Evolutionary conservation across 2,797 vertebrate species (phyloP).

Genomic region (Poliocrania exsul): DNA sequence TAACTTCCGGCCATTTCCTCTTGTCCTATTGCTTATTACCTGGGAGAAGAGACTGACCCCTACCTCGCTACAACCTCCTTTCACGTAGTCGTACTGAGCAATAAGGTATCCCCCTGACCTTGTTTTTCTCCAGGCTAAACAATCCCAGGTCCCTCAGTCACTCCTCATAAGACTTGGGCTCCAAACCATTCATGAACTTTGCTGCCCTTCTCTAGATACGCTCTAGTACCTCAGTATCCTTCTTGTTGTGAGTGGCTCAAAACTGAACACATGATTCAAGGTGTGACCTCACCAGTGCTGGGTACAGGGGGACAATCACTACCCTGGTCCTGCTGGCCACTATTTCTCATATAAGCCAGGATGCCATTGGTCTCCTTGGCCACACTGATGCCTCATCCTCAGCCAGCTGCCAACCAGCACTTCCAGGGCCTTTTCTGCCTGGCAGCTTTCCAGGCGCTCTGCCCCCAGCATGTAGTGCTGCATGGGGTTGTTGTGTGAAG

Average conservation of each 20-base stretch:
- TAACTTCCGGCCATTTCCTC: neutral
- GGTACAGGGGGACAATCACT: neutral
- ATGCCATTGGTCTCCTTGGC: fast-evolving
- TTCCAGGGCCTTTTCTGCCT: neutral
- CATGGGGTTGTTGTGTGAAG: neutral
- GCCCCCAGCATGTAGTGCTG: fast-evolving
- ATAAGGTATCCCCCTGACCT: fast-evolving
- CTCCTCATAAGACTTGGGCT: neutral
- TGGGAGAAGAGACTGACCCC: neutral
- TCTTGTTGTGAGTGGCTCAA: neutral
- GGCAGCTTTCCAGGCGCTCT: neutral
- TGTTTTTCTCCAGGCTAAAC: neutral
- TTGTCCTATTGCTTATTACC: fast-evolving
- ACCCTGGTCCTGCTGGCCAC: neutral
- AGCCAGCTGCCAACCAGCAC: fast-evolving
- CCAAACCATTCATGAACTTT: neutral
- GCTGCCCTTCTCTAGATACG: neutral
- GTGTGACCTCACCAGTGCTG: neutral
- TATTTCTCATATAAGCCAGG: neutral
- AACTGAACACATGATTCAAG: neutral
- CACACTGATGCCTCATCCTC: neutral
- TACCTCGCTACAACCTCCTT: neutral
- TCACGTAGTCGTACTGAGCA: neutral
- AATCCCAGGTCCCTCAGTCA: neutral
- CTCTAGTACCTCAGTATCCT: neutral